phyloP scores from a whole-genome alignment of 2,113 vertebrate species.

The Prochilodus magdalenae region DNA sequence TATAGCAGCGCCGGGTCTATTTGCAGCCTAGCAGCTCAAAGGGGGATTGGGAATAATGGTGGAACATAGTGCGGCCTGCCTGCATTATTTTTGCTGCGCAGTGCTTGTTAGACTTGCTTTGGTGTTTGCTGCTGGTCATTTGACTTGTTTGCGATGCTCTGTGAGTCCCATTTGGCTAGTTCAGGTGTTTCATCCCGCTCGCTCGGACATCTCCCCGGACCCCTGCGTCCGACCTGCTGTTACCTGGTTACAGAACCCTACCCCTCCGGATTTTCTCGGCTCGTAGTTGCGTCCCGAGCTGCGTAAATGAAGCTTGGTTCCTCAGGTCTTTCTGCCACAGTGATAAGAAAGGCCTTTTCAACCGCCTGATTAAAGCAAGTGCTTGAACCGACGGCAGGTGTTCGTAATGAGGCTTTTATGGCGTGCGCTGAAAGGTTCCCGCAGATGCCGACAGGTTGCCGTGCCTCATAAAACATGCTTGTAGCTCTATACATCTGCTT shows the following conservation, averaged over 20 bases:
- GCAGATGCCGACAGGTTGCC: constrained; percentile 23
- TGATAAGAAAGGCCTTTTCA: constrained; percentile 27
- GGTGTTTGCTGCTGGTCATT: neutral
- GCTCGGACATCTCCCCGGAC: neutral
- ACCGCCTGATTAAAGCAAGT: constrained; percentile 44
- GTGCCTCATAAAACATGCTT: constrained; percentile 17
- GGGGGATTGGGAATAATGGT: constrained; percentile 18
- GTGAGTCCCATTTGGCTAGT: constrained; percentile 15
- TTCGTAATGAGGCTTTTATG: constrained; percentile 46
- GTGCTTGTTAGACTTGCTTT: constrained; percentile 8
- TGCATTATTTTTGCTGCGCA: constrained; percentile 13
- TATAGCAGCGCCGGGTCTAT: constrained; percentile 7
- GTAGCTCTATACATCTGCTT: constrained; percentile 18
- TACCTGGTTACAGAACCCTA: neutral
- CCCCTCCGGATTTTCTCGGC: neutral
- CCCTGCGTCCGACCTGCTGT: neutral
- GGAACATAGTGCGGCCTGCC: neutral
- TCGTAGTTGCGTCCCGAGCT: constrained; percentile 1
- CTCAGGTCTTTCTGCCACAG: constrained; percentile 19
- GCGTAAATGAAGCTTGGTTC: constrained; percentile 8
- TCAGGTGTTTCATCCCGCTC: neutral
- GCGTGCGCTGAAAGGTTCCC: constrained; percentile 22
- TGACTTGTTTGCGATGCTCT: neutral
- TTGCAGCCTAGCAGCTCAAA: constrained; percentile 16
- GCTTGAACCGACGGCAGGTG: constrained; percentile 8